phyloP scores from a whole-genome alignment of 2,888 invertebrate species.

The Cantharis lateralis region DNA sequence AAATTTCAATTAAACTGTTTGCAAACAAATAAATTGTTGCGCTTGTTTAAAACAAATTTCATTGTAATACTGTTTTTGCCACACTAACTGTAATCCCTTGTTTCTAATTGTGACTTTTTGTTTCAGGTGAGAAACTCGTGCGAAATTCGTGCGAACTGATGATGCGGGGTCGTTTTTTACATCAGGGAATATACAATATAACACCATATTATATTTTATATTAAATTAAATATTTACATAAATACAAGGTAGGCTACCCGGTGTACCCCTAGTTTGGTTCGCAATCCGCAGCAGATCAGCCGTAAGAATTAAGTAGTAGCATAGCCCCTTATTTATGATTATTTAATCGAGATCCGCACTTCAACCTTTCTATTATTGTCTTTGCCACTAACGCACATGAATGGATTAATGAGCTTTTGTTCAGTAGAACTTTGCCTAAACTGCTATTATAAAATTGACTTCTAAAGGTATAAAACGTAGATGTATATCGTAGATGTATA shows the following conservation, averaged over 20 bases:
- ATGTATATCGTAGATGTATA: too few species aligned
- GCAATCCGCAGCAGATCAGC: neutral
- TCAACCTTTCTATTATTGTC: too few species aligned
- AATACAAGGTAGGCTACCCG: neutral
- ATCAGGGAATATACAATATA: neutral
- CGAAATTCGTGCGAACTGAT: neutral
- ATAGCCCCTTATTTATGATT: too few species aligned
- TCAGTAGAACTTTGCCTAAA: too few species aligned
- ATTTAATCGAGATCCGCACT: too few species aligned
- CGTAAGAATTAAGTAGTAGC: too few species aligned
- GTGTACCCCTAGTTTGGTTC: neutral
- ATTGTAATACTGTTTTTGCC: neutral
- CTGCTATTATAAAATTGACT: too few species aligned
- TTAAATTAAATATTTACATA: neutral
- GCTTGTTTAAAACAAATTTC: neutral
- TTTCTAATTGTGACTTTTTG: neutral
- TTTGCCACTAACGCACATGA: too few species aligned
- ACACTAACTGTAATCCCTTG: neutral
- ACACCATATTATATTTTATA: neutral
- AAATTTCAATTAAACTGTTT: neutral
- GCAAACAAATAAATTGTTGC: neutral
- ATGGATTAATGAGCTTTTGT: too few species aligned
- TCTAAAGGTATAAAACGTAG: too few species aligned
- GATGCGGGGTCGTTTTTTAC: neutral
- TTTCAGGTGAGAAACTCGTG: neutral